Base-by-base conservation (phyloP, 2,113 vertebrate species). In the Chunga burmeisteri region DNA sequence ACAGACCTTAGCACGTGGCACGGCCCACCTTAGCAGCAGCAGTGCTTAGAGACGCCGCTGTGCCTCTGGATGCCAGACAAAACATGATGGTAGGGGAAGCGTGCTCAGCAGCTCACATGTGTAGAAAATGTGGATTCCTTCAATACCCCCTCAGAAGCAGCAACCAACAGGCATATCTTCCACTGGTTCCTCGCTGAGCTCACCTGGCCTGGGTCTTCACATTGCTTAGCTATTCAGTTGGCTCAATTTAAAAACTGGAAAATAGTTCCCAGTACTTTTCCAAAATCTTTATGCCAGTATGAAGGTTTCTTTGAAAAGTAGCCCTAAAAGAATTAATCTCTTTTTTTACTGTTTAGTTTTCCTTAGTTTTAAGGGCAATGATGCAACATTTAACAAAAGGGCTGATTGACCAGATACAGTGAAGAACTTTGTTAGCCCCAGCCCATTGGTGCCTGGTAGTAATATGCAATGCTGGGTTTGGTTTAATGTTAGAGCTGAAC, bases 1-100 rank as follows among this genome's bases (percentile, higher is more conserved):
- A 2, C 42, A 26, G 16, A 16, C 2, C 0, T 49, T 16, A 22
- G 14, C 38, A 21, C 1, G 1, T 23, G 25, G 17, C 46, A 15
- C 7, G 27, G 68, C 68, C 19, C 36, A 15, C n/a, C 59, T 49
- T 5, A 32, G 59, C 21, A 55, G 34, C 29, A 71, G 20, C 62
- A 40, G 26, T 4, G 19, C 36, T 25, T 58, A 36, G 30, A 84
- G 53, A 44, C 49, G 26, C 29, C 6, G 9, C n/a, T 34, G 18
- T 50, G 14, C 49, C 59, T 65, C 55, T 61, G 50, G 25, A n/a
- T 2, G 8, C 25, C 27, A 23, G n/a, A 7, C 27, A 36, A 55
- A 68, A 13, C 11, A 10, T 5, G 20, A 10, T 47, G 13, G 3
- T 42, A 68, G 26, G 8, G 11, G 13, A 56, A 85, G 30, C 22